Evolutionary conservation across 2,797 vertebrate species (phyloP), one percentile per base, ranked within the genome.

Genomic region (Rhinichthys osculus): DNA sequence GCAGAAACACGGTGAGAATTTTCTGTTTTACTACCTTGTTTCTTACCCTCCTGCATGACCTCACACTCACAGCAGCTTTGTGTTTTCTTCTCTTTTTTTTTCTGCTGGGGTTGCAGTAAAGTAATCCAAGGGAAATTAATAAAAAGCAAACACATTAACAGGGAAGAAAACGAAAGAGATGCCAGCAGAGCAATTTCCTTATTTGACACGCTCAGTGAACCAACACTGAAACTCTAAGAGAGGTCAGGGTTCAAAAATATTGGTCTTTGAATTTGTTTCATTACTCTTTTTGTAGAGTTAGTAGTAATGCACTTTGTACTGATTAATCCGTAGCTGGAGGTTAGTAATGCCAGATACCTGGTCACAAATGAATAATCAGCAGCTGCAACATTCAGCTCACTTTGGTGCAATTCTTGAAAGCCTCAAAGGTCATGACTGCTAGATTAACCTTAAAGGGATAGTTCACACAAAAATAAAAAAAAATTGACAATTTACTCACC

Each of bases 1-100:
- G 91, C 93, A 93, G 91, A 94, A 93, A 92, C 93, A 93, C 93
- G 95, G 94, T 95, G 91, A 95, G 92, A 87, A 74, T 77, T 87
- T 79, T 42, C 40, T 87, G 23, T 66, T 59, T 54, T 80, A 40
- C 62, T 64, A 73, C 35, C 71, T 47, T 81, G 33, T 78, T 70
- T 44, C 44, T 40, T 54, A 35, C 5, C 33, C 38, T 78, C 27
- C 80, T 74, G 52, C 30, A 19, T 77, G 72, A 70, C 83, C 66
- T 47, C 87, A 57, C 42, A 27, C 11, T 59, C 47, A 10, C 73
- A 50, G 64, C 54, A 40, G 35, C 19, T 50, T 52, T 35, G 72
- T 8, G 57, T 62, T 64, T 85, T 19, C 19, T 79, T 52, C 23
- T 83, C 23, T 83, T 19, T n/a, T 79, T 52, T 54, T 74, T 30